Evolutionary conservation across 2,797 vertebrate genomes (phyloP), one percentile per base, ranked within the genome.

Genomic region (Pogoniulus pusillus): DNA sequence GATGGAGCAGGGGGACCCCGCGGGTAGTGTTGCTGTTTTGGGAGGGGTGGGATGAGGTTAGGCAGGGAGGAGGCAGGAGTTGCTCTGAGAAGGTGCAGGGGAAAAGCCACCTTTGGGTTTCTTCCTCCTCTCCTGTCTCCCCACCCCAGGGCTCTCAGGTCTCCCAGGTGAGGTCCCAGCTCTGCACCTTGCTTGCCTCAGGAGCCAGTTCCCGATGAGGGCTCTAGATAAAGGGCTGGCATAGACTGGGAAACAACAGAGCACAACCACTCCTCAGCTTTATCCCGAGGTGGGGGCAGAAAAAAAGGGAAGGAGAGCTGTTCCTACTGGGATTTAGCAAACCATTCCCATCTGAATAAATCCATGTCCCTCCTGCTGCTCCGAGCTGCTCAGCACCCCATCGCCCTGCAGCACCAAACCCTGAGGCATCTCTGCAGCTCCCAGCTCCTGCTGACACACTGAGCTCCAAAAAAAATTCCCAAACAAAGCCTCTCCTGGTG

Each of bases 401-500:
- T 18, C 6, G 83, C 74, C 9, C 78, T 32, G 74, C 13, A 0
- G 9, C 9, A 26, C 57, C 30, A 22, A 63, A 30, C 66, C 0
- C 45, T 2, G 22, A 26, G 39, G 37, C 71, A 72, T 29, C 81
- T 34, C 89, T 23, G 84, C 82, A 7, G 32, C 18, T 51, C 58
- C 54, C 2, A 0, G 27, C 3, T 55, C 69, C 87, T 23, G 69
- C 83, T 16, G 85, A 43, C 78, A 13, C 30, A 4, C 30, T 0
- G 3, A 35, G 75, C 43, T 53, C 82, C 89, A 63, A 73, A 85
- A 89, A 54, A 41, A 85, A 87, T 54, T n/a, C 69, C 51, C 23
- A 32, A 77, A 91, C 89, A 93, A 94, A 92, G 71, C 51, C 70
- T 89, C 62, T 60, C 24, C 62, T 59, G 7, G 62, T 37, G 65